Percentiles rank a stretch among this genome's conserved stretches.
These are phyloP conservation scores for Spinus pinus DNA, from an alignment of 2,797 vertebrate genomes.

Conservation along the genomic window DNA sequence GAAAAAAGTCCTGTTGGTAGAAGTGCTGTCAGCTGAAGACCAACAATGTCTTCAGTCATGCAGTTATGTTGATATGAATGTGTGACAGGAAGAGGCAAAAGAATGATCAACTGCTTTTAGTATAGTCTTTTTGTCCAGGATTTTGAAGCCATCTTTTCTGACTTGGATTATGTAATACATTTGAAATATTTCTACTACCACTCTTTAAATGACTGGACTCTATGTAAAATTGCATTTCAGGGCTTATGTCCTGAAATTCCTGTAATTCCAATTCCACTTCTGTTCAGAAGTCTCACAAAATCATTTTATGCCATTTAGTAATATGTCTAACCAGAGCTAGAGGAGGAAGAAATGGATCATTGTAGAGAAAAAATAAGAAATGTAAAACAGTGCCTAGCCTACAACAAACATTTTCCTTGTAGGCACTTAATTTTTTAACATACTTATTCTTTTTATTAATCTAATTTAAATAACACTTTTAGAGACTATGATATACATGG, in stretches of 20 bases:
- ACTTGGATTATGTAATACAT: not conserved
- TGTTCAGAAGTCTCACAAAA: not conserved
- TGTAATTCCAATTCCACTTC: not conserved
- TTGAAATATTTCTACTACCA: not conserved
- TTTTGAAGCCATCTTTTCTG: not conserved
- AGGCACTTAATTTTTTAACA: not conserved
- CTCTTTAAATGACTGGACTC: not conserved
- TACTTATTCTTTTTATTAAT: not conserved
- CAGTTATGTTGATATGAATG: not conserved
- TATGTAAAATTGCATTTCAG: not conserved
- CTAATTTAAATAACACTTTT: not conserved
- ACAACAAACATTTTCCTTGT: not conserved
- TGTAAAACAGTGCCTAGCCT: not conserved
- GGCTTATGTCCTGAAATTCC: not conserved
- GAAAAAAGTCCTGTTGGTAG: not conserved
- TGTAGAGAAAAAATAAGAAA: not conserved
- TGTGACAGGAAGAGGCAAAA: not conserved
- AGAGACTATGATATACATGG: not conserved
- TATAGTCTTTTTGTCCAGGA: not conserved
- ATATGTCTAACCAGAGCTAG: accelerated
- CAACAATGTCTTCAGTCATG: not conserved
- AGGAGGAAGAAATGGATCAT: accelerated
- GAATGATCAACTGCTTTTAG: not conserved
- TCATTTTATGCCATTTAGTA: not conserved
- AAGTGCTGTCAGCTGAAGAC: not conserved